A percentile compares a stretch with the other conserved stretches of the same genome.
Conservation (phyloP, 2,888 invertebrate genomes). For the Epinotia brunnichana region DNA sequence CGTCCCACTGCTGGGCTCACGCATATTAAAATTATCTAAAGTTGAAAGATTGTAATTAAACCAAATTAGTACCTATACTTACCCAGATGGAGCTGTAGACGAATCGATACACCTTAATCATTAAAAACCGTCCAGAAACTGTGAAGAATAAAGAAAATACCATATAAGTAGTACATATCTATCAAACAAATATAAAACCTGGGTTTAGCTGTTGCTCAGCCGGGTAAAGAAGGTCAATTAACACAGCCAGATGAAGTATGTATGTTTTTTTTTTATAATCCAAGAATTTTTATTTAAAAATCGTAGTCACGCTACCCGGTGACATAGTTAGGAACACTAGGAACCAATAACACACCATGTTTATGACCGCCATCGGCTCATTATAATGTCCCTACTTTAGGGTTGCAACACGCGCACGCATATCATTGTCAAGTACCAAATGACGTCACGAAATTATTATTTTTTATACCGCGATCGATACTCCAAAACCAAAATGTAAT, state of each 20-base stretch:
- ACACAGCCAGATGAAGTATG: neutral
- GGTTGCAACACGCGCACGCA: constrained; percentile 65
- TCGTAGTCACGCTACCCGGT: constrained; percentile 44
- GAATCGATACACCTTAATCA: too few species aligned
- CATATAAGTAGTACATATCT: too few species aligned
- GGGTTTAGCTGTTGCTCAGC: too few species aligned
- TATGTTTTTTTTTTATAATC: neutral
- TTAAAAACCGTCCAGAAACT: too few species aligned
- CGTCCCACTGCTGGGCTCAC: too few species aligned
- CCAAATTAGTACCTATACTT: too few species aligned
- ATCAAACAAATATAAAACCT: too few species aligned
- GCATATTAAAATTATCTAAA: too few species aligned
- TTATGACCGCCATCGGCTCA: constrained; percentile 61
- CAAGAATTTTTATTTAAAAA: constrained; percentile 3
- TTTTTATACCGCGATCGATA: constrained; percentile 66
- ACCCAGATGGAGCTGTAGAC: too few species aligned
- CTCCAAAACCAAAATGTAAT: constrained; percentile 56
- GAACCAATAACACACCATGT: constrained; percentile 50
- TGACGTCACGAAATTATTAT: constrained; percentile 71
- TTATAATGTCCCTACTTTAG: constrained; percentile 61
- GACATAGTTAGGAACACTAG: constrained; percentile 56
- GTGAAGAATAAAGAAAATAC: too few species aligned
- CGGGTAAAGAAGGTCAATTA: too few species aligned
- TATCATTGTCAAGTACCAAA: constrained; percentile 56
- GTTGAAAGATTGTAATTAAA: too few species aligned